These are phyloP conservation scores for Xenops minutus DNA, from an alignment of 2,797 vertebrate species.

Conservation along the genomic window DNA sequence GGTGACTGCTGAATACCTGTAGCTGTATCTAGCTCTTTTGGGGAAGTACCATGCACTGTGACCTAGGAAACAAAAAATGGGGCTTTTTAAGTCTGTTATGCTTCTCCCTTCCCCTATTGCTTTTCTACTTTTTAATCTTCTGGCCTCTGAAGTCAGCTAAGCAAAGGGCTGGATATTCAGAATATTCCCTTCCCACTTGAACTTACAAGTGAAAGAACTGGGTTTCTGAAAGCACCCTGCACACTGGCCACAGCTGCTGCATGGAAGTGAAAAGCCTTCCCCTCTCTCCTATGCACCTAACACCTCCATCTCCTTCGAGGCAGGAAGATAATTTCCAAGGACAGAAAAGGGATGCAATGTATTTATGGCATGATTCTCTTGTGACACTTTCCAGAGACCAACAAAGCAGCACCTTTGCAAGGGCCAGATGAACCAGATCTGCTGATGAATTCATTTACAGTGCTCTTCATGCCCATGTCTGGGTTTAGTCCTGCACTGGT, in stretches of 20 bases:
- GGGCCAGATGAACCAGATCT: neutral
- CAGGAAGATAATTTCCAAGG: neutral
- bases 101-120: neutral
- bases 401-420: neutral
- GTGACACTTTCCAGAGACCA: neutral
- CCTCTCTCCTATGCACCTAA: neutral
- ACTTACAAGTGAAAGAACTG: neutral
- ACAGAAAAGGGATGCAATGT: neutral
- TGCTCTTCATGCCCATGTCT: neutral
- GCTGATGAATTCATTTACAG: neutral
- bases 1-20: constrained; percentile 79
- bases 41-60: constrained; percentile 13
- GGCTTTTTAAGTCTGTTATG: neutral
- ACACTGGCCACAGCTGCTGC: neutral
- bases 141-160: neutral
- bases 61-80: neutral
- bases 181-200: neutral
- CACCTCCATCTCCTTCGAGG: neutral
- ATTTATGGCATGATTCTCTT: neutral
- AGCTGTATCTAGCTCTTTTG: constrained; percentile 77
- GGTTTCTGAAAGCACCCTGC: neutral
- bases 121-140: neutral
- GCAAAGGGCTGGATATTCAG: neutral
- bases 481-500: neutral
- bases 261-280: neutral